Conservation (phyloP, 2,797 vertebrate species). For the Poecilia gillii region DNA sequence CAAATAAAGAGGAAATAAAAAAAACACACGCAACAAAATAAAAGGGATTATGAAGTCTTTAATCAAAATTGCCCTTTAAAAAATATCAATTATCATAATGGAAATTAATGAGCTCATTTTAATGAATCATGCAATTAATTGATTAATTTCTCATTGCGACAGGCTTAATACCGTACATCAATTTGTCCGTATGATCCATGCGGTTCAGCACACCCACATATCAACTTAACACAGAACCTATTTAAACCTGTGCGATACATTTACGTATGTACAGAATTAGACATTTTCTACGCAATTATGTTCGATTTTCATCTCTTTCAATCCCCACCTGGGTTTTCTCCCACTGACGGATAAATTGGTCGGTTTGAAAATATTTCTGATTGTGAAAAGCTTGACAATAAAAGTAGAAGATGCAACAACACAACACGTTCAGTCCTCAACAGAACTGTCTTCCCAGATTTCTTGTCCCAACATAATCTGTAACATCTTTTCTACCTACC, state of each 20-base stretch:
- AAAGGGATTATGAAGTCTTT: too few species aligned
- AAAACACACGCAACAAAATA: too few species aligned
- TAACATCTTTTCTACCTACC: conserved; percentile 72
- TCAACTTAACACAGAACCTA: not conserved
- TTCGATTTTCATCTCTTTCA: too few species aligned
- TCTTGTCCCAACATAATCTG: not conserved
- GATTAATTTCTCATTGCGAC: too few species aligned
- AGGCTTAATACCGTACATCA: too few species aligned
- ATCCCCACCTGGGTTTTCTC: not conserved
- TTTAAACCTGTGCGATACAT: not conserved
- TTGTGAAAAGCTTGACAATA: not conserved
- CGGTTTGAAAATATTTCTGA: not conserved
- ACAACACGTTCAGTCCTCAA: not conserved
- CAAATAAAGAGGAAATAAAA: too few species aligned
- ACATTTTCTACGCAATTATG: too few species aligned
- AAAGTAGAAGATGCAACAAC: not conserved
- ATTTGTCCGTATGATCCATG: not conserved
- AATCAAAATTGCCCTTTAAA: too few species aligned
- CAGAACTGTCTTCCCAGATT: not conserved
- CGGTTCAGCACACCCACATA: not conserved
- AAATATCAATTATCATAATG: too few species aligned
- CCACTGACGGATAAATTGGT: not conserved
- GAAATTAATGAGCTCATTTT: too few species aligned
- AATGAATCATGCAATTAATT: too few species aligned
- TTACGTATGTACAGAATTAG: not conserved